Evolutionary conservation across 2,888 invertebrate genomes (phyloP).

Genomic region (Lasioglossum pauxillum): DNA sequence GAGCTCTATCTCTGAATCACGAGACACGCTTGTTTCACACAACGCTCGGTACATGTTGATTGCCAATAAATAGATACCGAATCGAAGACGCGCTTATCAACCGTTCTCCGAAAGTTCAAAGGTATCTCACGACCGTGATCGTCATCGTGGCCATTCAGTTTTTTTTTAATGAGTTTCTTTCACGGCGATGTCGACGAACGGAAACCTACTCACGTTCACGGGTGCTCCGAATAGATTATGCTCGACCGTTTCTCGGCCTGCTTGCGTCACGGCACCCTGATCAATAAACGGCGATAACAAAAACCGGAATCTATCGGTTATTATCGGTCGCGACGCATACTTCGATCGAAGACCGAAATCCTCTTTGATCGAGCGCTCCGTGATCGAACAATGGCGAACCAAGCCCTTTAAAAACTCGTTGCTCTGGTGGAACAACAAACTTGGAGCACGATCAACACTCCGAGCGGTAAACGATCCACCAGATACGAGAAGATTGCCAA

Average conservation of each 20-base stretch:
- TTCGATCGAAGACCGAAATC: conserved; percentile 32
- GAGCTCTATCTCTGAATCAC: conserved; percentile 36
- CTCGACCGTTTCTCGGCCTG: conserved; percentile 23
- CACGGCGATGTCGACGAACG: neutral
- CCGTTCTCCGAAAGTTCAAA: neutral
- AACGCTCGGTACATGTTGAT: neutral
- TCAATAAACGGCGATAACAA: conserved; percentile 39
- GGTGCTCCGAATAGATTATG: conserved; percentile 23
- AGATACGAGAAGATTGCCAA: neutral
- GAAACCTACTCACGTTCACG: conserved; percentile 3
- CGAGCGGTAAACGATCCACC: neutral
- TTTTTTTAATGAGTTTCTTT: neutral
- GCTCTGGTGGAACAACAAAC: neutral
- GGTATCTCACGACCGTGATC: neutral
- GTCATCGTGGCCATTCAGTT: too few species aligned
- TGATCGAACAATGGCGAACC: neutral
- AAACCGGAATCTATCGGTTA: conserved; percentile 57
- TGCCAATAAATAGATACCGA: neutral
- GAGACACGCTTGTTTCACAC: neutral
- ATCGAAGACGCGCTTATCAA: neutral
- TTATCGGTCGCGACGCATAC: conserved; percentile 26
- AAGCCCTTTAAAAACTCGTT: neutral
- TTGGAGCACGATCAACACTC: neutral
- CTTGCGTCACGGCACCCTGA: conserved; percentile 59
- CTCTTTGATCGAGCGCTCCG: neutral